Base-by-base conservation (phyloP, 1,140 invertebrate genomes). In the Babylonia areolata region DNA sequence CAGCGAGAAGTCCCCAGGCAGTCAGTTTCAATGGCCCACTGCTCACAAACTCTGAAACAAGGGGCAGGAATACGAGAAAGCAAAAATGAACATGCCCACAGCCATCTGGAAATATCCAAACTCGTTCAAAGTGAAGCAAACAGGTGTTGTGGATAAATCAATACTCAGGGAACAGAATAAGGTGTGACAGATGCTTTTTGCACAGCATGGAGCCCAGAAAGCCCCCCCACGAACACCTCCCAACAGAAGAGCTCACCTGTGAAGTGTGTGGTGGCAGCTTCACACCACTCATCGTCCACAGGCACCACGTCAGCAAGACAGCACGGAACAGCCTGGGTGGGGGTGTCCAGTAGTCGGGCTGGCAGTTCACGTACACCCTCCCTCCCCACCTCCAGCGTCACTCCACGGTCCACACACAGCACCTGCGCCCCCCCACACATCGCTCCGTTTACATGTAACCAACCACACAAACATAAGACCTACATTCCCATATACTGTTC, bases 271-370 rank as follows among this genome's bases (percentile, higher is more conserved):
- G 87, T 73, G 1, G 85, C 87, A 75, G 85, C 85, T 28, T 84
- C 81, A 51, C 83, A 85, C 88, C 88, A 89, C 37, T 87, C 86
- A 20, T 71, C 35, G 6, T 89, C 87, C 33, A 88, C 78, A 37
- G 88, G 86, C n/a, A 86, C 81, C 58, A 91, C 64, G 58, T 89
- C 90, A 71, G 87, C 87, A 46, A 90, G 77, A 46, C 81, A 85
- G 85, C 90, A 91, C 15, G 78, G 51, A 1, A 88, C 82, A 23
- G 86, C 86, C 51, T 89, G 87, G 3, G 87, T 86, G 33, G 90
- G 88, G 6, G 87, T 81, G 28, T 87, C 73, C 33, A 82, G 3
- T 0, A 89, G 82, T 39, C 35, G 37, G n/a, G 31, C 17, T 11
- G 89, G 87, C 42, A 89, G 85, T 3, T 81, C 73, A 64, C 54